Conservation (phyloP, 1,140 invertebrate genomes). For the Theocolax elegans region DNA sequence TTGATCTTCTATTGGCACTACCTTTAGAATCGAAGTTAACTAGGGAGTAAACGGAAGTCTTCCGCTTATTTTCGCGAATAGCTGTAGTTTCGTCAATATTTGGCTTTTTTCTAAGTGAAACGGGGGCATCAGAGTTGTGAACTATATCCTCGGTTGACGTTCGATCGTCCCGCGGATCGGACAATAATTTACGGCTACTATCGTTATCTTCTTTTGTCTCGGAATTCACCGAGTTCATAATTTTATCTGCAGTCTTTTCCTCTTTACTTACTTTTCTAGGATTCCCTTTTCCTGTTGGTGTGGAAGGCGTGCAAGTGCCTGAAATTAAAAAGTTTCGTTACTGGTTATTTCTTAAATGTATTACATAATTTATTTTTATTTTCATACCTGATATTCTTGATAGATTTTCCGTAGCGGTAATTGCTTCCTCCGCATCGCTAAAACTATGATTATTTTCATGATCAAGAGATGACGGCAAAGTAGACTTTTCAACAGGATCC, state of each 20-base stretch:
- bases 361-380: background rate
- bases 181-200: constrained; percentile 44
- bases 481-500: constrained; percentile 43
- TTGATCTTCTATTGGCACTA: constrained; percentile 44
- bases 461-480: constrained; percentile 56
- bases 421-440: constrained; percentile 65
- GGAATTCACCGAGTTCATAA: constrained; percentile 51
- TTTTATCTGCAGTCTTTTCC: constrained; percentile 58
- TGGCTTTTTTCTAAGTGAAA: constrained; percentile 43
- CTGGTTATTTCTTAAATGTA: background rate
- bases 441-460: constrained; percentile 61
- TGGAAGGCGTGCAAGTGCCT: constrained; percentile 58
- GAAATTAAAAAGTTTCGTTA: constrained; percentile 29
- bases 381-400: constrained; percentile 56
- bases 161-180: constrained; percentile 47
- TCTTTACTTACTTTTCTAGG: constrained; percentile 60
- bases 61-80: constrained; percentile 49
- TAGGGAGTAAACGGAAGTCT: constrained; percentile 52
- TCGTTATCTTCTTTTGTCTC: constrained; percentile 47
- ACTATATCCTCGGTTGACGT: constrained; percentile 48
- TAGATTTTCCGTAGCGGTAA: constrained; percentile 59
- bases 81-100: constrained; percentile 45
- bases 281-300: constrained; percentile 60
- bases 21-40: constrained; percentile 49
- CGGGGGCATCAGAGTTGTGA: constrained; percentile 46